phyloP scores from a whole-genome alignment of 2,888 invertebrate species.

The Cordylochernes scorpioides region DNA sequence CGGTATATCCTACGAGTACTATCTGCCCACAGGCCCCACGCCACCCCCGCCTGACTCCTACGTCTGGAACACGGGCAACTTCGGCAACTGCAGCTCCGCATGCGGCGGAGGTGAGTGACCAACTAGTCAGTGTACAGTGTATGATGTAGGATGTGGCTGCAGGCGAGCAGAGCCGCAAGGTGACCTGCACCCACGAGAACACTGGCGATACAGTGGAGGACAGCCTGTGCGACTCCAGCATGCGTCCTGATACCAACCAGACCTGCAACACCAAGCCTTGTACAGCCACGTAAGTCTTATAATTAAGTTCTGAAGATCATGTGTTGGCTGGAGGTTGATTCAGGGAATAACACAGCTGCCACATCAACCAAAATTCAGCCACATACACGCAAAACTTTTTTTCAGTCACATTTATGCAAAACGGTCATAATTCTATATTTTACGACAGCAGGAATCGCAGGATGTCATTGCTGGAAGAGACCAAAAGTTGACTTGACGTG shows the following conservation, averaged over 20 bases:
- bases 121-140: background rate
- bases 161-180: conserved; percentile 38
- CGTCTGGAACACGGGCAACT: conserved; percentile 52
- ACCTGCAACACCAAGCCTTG: conserved; percentile 48
- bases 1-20: conserved; percentile 67
- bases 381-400: too few species aligned
- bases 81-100: conserved; percentile 45
- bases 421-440: too few species aligned
- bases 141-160: background rate
- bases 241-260: conserved; percentile 40
- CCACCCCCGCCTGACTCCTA: conserved; percentile 36
- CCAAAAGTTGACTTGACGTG: too few species aligned
- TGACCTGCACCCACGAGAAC: conserved; percentile 48
- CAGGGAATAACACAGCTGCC: too few species aligned
- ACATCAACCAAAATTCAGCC: too few species aligned
- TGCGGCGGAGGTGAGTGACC: conserved; percentile 55
- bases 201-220: conserved; percentile 42
- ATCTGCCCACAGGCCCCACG: conserved; percentile 45
- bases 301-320: too few species aligned
- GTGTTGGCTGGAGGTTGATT: too few species aligned
- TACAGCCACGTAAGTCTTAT: conserved; percentile 29
- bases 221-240: conserved; percentile 44
- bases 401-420: too few species aligned
- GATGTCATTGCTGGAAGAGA: too few species aligned
- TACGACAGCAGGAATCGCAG: too few species aligned